Base-by-base conservation (phyloP, 2,797 vertebrate species). In the Agapornis canus region DNA sequence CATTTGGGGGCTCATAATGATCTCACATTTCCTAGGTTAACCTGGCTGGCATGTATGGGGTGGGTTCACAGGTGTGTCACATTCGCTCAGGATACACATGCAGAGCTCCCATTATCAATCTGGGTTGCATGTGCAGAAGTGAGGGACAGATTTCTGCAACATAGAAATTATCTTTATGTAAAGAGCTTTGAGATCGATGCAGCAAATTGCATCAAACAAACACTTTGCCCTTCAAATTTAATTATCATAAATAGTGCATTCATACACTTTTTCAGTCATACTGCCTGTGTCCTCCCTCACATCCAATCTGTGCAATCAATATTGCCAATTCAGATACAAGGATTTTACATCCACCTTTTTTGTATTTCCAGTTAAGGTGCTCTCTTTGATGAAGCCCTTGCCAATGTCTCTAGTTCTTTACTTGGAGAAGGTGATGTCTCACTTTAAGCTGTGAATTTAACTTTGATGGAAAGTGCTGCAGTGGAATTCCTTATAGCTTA, bases 171-270 rank as follows among this genome's bases (percentile, higher is more conserved):
- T 71, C 32, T 51, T 83, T 48, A 27, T 42, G 32, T 25, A 54
- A 57, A 82, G 15, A 71, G 20, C 32, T 64, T 70, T 37, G 52
- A 82, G 52, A 89, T 86, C 80, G 81, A 69, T 51, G 66, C 64
- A 79, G 69, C 15, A 90, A 82, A 92, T 47, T 71, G 27, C 49
- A 60, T 31, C 57, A 63, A 49, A 69, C 18, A 25, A 8, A n/a
- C 27, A 72, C 15, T 88, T 91, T 63, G 69, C 64, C 83, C 60
- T 82, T 80, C 60, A 80, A 32, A 64, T 64, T 61, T 64, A 87
- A 65, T 91, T 65, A 45, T 47, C 40, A 40, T 65, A 56, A 76
- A 82, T 13, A 57, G 40, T 5, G 23, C n/a, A 27, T 29, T 10
- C 52, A 49, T 47, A 60, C 14, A 13, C 27, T 56, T 70, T 47